Conservation (phyloP, 2,113 vertebrate species). For the Pantherophis guttatus region DNA sequence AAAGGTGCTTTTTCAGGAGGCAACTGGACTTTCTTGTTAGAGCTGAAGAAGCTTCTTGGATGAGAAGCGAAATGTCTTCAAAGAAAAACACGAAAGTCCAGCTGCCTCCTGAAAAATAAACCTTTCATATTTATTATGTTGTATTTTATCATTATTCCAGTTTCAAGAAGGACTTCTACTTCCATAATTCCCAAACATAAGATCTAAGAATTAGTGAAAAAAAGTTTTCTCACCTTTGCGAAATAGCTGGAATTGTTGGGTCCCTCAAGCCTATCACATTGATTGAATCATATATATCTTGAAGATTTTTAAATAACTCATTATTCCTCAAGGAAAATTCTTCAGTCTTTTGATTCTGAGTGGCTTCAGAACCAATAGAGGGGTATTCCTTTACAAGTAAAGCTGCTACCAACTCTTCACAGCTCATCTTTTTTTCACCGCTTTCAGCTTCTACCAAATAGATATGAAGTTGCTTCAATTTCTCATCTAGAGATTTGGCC, state of each 20-base stretch:
- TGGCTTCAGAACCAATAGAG: neutral
- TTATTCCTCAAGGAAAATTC: conserved; percentile 70
- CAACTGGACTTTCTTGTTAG: too few species aligned
- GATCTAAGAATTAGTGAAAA: neutral
- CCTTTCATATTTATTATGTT: neutral
- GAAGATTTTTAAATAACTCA: conserved; percentile 75
- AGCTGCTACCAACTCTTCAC: conserved; percentile 74
- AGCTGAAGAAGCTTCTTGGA: too few species aligned
- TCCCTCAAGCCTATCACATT: conserved; percentile 82
- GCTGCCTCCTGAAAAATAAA: too few species aligned
- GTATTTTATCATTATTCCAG: neutral
- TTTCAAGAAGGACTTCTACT: neutral
- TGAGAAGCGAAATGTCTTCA: too few species aligned
- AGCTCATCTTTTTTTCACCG: conserved; percentile 65
- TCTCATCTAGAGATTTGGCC: conserved; percentile 79
- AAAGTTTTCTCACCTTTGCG: conserved; percentile 75
- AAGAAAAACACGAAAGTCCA: too few species aligned
- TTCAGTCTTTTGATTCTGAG: conserved; percentile 65
- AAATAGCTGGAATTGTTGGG: conserved; percentile 84
- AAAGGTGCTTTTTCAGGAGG: too few species aligned
- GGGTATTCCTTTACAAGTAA: conserved; percentile 66
- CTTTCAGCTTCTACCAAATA: conserved; percentile 66
- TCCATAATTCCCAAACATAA: neutral
- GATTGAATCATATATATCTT: conserved; percentile 72
- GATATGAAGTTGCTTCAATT: conserved; percentile 72